These are phyloP conservation scores for Cepaea hortensis DNA, from an alignment of 2,888 invertebrate genomes.

Conservation along the genomic window DNA sequence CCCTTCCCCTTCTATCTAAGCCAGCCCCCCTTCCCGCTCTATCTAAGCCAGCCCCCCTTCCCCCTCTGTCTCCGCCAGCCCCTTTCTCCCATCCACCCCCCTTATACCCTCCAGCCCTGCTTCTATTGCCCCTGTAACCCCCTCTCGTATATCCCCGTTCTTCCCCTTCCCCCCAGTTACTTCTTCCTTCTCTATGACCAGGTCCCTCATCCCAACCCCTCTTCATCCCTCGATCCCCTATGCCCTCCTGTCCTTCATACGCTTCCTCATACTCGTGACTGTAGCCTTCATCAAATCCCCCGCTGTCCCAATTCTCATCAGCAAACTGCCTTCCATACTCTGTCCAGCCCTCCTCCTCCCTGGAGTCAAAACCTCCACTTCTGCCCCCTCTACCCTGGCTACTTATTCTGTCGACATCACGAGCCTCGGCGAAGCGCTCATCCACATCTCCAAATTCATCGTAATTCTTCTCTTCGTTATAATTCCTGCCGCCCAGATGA, in stretches of 20 bases:
- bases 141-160: slow-evolving; percentile 49
- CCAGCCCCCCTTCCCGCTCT: not conserved
- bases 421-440: slow-evolving; percentile 21
- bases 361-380: not conserved
- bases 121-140: slow-evolving; percentile 43
- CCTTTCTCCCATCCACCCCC: slow-evolving; percentile 32
- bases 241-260: slow-evolving; percentile 22
- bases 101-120: slow-evolving; percentile 31
- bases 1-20: not conserved
- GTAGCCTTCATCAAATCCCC: slow-evolving; percentile 21
- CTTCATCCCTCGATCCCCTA: slow-evolving; percentile 44
- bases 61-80: slow-evolving; percentile 19
- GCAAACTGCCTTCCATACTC: slow-evolving; percentile 11
- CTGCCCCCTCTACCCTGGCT: slow-evolving; percentile 4
- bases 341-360: slow-evolving; percentile 7
- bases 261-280: slow-evolving; percentile 33
- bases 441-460: slow-evolving; percentile 42
- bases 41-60: slow-evolving; percentile 37
- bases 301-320: slow-evolving; percentile 18
- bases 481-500: not conserved
- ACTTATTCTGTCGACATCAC: not conserved
- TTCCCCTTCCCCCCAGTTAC: slow-evolving; percentile 47
- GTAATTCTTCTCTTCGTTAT: slow-evolving; percentile 22
- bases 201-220: slow-evolving; percentile 51
- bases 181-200: slow-evolving; percentile 44